phyloP scores from a whole-genome alignment of 2,113 vertebrate species.

The Cricetomys ansorgei region DNA sequence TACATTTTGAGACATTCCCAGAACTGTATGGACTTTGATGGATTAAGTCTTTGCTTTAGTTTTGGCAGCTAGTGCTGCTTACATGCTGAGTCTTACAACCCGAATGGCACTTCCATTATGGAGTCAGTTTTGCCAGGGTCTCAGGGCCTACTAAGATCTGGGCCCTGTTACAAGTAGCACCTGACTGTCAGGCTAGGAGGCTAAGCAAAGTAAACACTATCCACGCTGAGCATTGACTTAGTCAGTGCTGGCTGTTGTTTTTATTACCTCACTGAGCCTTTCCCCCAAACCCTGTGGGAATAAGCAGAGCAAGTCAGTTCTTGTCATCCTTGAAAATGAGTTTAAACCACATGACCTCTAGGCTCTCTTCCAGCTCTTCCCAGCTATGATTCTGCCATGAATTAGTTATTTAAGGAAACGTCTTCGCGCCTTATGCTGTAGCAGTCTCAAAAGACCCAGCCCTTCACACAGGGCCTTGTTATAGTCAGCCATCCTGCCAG shows the following conservation, averaged over 20 bases:
- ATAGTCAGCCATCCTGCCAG: background rate
- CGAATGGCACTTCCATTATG: too few species aligned
- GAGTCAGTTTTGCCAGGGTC: too few species aligned
- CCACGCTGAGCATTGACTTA: background rate
- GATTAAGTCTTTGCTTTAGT: too few species aligned
- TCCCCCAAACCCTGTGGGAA: background rate
- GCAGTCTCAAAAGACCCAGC: background rate
- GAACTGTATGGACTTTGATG: too few species aligned
- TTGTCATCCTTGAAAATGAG: slow-evolving; percentile 3
- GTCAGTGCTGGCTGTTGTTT: background rate
- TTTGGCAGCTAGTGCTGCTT: too few species aligned
- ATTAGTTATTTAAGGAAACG: slow-evolving; percentile 9
- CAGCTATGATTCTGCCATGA: slow-evolving; percentile 17
- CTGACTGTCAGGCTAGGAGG: background rate
- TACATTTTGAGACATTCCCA: too few species aligned
- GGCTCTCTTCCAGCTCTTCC: background rate
- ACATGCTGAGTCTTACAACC: too few species aligned
- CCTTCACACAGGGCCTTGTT: background rate
- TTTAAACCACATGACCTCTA: slow-evolving; percentile 24
- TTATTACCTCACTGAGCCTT: background rate
- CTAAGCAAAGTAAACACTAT: background rate
- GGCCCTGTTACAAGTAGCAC: too few species aligned
- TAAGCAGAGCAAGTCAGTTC: slow-evolving; percentile 47
- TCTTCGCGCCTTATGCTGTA: background rate
- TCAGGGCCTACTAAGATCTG: too few species aligned